Conservation (phyloP, 92 coral and sea anemone genomes). For the Isaurus tuberculatus region DNA sequence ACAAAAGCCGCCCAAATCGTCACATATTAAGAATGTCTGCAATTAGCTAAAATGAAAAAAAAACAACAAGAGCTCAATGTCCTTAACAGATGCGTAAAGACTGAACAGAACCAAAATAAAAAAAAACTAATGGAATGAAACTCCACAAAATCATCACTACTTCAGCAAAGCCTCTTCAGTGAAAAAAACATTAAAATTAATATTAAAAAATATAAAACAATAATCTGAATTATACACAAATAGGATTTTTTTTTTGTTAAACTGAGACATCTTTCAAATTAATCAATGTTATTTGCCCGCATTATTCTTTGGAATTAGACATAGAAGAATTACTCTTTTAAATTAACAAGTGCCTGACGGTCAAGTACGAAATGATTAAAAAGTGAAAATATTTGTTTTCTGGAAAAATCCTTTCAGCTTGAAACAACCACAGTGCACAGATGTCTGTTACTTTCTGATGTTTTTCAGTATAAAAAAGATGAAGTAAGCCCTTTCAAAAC, state of each 20-base stretch:
- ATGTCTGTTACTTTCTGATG: neutral
- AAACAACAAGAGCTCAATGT: no score
- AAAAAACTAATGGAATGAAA: conserved; percentile 14
- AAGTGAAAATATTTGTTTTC: neutral
- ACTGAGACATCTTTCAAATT: neutral
- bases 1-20: no score
- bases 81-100: no score
- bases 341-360: neutral
- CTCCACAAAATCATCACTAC: conserved; percentile 17
- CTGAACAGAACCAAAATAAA: neutral
- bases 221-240: neutral
- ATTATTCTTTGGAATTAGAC: neutral
- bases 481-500: neutral
- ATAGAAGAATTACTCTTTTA: neutral
- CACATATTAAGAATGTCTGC: no score
- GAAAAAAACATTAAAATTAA: neutral
- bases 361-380: neutral
- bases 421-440: neutral
- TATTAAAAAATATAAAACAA: neutral
- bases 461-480: neutral
- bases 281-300: neutral
- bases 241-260: no score
- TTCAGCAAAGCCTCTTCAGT: neutral
- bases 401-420: neutral
- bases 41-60: no score